Evolutionary conservation across 2,797 vertebrate species (phyloP).

Genomic region (Neopelma chrysocephalum): DNA sequence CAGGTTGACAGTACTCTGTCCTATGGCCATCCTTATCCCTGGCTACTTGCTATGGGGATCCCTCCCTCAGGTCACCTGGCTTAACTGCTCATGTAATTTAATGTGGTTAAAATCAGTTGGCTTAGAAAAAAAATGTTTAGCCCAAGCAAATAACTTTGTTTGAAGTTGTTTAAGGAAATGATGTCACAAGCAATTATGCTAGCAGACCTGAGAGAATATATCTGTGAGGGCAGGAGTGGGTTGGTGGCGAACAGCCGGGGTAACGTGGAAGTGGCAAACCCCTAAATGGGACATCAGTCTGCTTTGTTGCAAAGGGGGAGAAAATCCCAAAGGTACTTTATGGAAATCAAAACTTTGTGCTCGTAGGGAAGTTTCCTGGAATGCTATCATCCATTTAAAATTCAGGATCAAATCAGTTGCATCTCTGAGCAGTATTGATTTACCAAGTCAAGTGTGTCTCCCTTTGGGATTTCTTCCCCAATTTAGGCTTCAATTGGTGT

Average conservation of each 20-base stretch:
- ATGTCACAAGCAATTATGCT: not conserved
- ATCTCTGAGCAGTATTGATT: conserved; percentile 25
- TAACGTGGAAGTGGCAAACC: not conserved
- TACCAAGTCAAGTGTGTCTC: not conserved
- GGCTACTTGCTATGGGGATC: not conserved
- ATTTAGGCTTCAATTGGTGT: conserved; percentile 52
- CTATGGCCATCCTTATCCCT: not conserved
- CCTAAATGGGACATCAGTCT: not conserved
- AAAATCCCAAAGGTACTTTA: not conserved
- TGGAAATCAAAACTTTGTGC: not conserved
- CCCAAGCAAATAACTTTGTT: not conserved
- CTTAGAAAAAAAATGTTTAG: not conserved
- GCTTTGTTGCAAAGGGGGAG: not conserved
- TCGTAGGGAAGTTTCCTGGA: not conserved
- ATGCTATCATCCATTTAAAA: not conserved
- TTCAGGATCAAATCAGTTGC: conserved; percentile 7
- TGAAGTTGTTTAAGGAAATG: not conserved
- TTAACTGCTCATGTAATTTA: not conserved
- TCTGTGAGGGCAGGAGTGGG: not conserved
- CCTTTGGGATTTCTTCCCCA: conserved; percentile 41
- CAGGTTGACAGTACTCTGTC: not conserved
- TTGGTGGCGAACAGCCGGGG: not conserved
- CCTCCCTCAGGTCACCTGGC: not conserved
- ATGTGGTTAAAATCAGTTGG: not conserved
- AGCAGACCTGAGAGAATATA: not conserved